Conservation (phyloP, 2,888 invertebrate species). For the Lottia gigantea region DNA sequence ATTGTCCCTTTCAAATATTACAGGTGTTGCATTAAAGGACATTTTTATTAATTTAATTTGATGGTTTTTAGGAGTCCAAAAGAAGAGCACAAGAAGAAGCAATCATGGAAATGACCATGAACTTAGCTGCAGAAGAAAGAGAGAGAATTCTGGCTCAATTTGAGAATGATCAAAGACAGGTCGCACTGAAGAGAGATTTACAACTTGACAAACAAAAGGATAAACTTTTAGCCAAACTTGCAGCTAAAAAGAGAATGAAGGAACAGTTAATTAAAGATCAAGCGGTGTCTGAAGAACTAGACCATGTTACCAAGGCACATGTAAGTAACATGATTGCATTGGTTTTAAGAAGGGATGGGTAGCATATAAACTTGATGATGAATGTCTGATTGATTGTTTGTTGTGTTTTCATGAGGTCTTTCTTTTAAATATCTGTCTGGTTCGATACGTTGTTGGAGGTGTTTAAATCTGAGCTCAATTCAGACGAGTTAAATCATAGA, state of each 20-base stretch:
- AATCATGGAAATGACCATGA: conserved; percentile 46
- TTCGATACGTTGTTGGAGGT: too few species aligned
- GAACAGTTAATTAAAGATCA: conserved; percentile 59
- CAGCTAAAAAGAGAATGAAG: conserved; percentile 60
- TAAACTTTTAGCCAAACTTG: conserved; percentile 58
- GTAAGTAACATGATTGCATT: conserved; percentile 36
- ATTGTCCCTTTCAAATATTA: too few species aligned
- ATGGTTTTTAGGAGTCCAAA: conserved; percentile 10
- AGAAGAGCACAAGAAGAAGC: conserved; percentile 42
- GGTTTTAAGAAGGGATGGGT: too few species aligned
- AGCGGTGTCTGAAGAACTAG: conserved; percentile 58
- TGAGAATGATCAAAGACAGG: conserved; percentile 41
- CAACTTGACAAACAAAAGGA: conserved; percentile 46
- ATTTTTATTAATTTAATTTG: background rate
- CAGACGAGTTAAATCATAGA: background rate
- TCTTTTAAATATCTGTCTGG: too few species aligned
- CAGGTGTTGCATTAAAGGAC: too few species aligned
- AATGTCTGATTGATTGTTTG: too few species aligned
- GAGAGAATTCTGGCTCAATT: conserved; percentile 51
- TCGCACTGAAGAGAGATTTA: conserved; percentile 42
- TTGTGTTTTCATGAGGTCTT: too few species aligned
- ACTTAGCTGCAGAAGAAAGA: conserved; percentile 46
- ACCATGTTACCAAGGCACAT: conserved; percentile 57
- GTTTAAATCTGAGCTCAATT: too few species aligned
- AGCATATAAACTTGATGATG: too few species aligned